Evolutionary conservation across 2,888 invertebrate genomes (phyloP).

Genomic region (Rotaria macrura): DNA sequence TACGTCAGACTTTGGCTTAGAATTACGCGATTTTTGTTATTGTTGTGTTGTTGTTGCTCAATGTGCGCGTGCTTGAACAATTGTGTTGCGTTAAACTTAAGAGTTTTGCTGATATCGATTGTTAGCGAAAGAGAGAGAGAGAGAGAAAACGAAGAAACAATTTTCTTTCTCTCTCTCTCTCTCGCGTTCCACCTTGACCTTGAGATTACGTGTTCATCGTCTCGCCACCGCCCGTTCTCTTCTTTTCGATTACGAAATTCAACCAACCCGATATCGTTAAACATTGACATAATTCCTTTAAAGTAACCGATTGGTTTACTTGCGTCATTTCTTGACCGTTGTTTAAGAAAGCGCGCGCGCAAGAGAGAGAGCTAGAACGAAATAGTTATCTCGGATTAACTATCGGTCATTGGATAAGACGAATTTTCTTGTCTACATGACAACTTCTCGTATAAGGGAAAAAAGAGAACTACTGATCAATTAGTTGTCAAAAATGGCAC

Average conservation of each 20-base stretch:
- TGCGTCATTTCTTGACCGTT: conserved; percentile 5
- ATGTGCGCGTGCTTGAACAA: conserved; percentile 12
- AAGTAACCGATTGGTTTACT: not conserved
- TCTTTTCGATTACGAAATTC: conserved; percentile 15
- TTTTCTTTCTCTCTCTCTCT: not conserved
- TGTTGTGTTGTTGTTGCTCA: conserved; percentile 4
- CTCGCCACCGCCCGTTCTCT: not conserved
- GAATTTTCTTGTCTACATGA: not conserved
- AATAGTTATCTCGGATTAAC: not conserved
- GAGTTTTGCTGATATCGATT: conserved; percentile 8
- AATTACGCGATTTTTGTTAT: conserved; percentile 2
- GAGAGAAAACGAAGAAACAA: not conserved
- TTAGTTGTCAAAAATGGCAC: conserved; percentile 11
- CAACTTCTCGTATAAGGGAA: not conserved
- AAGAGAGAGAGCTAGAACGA: not conserved
- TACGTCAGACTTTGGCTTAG: not conserved
- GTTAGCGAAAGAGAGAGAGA: conserved; percentile 2
- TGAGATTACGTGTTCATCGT: conserved; percentile 15
- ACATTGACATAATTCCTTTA: not conserved
- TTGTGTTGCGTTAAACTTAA: conserved; percentile 15
- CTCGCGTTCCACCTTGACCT: conserved; percentile 11
- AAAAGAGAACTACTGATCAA: not conserved
- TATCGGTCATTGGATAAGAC: conserved; percentile 3
- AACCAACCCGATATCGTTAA: conserved; percentile 12
- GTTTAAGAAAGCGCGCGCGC: not conserved